Conservation (phyloP, 23 tunicate genomes). For the Trididemnum clinides region DNA sequence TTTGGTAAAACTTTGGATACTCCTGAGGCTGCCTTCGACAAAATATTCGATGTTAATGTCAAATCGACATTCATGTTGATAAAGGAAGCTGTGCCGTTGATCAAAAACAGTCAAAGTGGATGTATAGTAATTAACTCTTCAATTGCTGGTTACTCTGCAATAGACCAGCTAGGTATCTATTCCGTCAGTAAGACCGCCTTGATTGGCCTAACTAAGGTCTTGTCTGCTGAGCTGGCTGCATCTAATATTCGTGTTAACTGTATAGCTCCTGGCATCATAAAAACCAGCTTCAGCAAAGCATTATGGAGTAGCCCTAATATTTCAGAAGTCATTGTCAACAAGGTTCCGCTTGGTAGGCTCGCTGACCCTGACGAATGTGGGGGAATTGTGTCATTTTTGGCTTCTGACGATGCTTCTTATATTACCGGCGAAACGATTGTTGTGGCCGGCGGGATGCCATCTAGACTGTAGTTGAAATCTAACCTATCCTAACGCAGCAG, state of each 20-base stretch:
- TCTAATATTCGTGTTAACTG: conserved; percentile 78
- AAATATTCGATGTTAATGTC: conserved; percentile 90
- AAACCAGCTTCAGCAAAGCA: conserved; percentile 81
- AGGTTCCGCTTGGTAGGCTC: conserved; percentile 53
- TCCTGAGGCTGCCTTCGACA: conserved; percentile 87
- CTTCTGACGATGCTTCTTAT: conserved; percentile 78
- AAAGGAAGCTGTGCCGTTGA: conserved; percentile 75
- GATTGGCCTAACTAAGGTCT: conserved; percentile 74
- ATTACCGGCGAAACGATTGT: conserved; percentile 88
- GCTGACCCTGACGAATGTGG: conserved; percentile 71
- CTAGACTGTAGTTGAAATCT: conserved; percentile 50
- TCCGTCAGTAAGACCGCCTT: conserved; percentile 93
- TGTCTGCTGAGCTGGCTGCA: conserved; percentile 63
- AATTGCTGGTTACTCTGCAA: conserved; percentile 68
- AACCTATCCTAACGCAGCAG: too few relatives aligned
- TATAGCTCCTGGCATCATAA: conserved; percentile 82
- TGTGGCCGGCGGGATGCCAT: conserved; percentile 72
- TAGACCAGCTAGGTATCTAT: conserved; percentile 74
- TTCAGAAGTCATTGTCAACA: background rate
- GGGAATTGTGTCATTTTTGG: conserved; percentile 68
- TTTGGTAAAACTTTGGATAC: conserved; percentile 75
- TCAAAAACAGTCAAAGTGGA: conserved; percentile 46
- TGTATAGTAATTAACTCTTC: conserved; percentile 81
- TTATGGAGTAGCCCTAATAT: conserved; percentile 35
- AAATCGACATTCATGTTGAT: conserved; percentile 76